Percentiles rank a stretch among this genome's conserved stretches.
Evolutionary conservation across 2,888 invertebrate species (phyloP).

Genomic region (Cheiracanthium punctorium): DNA sequence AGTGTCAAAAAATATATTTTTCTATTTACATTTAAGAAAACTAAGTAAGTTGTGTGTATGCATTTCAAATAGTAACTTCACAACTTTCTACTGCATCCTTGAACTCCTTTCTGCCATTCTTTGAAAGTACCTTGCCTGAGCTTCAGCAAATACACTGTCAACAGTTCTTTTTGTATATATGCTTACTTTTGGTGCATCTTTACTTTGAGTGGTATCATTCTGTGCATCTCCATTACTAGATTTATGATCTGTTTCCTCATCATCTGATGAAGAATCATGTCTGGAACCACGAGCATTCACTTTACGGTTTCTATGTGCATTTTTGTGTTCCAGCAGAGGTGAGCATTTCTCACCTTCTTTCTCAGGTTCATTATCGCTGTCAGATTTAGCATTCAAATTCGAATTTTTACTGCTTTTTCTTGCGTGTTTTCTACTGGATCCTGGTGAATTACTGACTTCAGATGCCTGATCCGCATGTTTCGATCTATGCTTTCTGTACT

Average conservation of each 20-base stretch:
- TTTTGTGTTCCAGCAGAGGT: no score
- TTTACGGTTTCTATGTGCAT: neutral
- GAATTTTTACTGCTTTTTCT: neutral
- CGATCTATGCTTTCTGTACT: neutral
- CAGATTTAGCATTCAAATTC: neutral
- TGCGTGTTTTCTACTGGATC: neutral
- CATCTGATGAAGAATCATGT: neutral
- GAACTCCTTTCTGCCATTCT: slow-evolving; percentile 71
- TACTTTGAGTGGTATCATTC: neutral
- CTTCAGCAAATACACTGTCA: slow-evolving; percentile 85
- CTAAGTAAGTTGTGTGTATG: no score
- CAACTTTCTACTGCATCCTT: no score
- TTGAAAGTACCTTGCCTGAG: slow-evolving; percentile 78
- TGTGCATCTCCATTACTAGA: neutral
- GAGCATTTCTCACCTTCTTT: neutral
- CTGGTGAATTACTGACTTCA: neutral
- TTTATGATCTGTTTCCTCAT: neutral
- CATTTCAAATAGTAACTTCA: no score
- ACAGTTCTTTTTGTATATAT: slow-evolving; percentile 80
- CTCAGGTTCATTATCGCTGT: neutral
- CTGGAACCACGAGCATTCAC: neutral
- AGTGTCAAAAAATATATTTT: no score
- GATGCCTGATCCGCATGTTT: neutral
- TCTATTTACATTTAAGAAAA: no score
- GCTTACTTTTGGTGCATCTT: neutral